phyloP scores from a whole-genome alignment of 2,888 invertebrate species.

The Xylota segnis region DNA sequence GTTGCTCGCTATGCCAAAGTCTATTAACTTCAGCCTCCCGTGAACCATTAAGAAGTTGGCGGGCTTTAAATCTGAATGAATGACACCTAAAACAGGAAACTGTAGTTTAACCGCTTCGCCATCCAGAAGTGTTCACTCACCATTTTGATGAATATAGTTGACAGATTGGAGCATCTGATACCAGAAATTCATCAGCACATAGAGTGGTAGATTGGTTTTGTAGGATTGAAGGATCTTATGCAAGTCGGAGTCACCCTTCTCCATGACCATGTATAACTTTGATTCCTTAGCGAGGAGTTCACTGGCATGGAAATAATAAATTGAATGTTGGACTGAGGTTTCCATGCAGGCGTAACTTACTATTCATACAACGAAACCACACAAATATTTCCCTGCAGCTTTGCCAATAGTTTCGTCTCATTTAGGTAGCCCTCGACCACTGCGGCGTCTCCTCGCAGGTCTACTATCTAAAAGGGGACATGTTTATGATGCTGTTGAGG shows the following conservation, averaged over 20 bases:
- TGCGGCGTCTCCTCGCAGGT: slow-evolving; percentile 90
- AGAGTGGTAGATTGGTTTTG: slow-evolving; percentile 87
- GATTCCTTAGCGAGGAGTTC: slow-evolving; percentile 88
- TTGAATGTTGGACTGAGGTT: slow-evolving; percentile 24
- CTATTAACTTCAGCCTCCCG: slow-evolving; percentile 95
- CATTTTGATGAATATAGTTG: slow-evolving; percentile 94
- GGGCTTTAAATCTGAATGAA: slow-evolving; percentile 98
- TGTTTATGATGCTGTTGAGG: not conserved
- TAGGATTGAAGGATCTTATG: slow-evolving; percentile 89
- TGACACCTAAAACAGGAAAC: slow-evolving; percentile 89
- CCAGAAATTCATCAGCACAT: slow-evolving; percentile 95
- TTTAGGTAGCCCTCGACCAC: slow-evolving; percentile 93
- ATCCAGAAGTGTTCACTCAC: slow-evolving; percentile 81
- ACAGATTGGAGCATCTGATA: slow-evolving; percentile 97
- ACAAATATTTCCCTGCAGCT: slow-evolving; percentile 92
- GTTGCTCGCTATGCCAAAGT: slow-evolving; percentile 97
- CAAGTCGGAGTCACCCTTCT: slow-evolving; percentile 96
- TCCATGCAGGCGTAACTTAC: slow-evolving; percentile 87
- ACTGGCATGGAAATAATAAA: slow-evolving; percentile 85
- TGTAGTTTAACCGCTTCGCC: not conserved
- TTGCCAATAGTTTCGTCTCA: slow-evolving; percentile 93
- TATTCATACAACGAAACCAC: slow-evolving; percentile 94
- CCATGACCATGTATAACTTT: slow-evolving; percentile 94
- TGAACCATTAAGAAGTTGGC: slow-evolving; percentile 96
- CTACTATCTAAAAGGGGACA: slow-evolving; percentile 89